Base-by-base conservation (phyloP, 2,888 invertebrate genomes). In the Drosophila silvestris region DNA sequence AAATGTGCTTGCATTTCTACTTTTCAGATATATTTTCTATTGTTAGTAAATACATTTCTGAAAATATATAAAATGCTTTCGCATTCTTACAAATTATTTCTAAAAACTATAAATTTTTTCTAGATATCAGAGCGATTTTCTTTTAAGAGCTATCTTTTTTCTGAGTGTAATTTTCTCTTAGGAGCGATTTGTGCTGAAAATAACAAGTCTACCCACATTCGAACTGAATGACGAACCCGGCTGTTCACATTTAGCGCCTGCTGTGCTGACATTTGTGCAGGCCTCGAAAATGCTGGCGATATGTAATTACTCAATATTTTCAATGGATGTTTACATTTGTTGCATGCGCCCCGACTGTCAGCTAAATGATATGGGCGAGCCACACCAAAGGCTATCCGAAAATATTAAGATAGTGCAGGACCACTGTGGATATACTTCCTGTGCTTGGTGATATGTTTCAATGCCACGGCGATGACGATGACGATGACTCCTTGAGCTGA, bases 401-500 rank as follows among this genome's bases (percentile, higher is more conserved):
- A 26, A 44, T 19, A 33, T 30, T n/a, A 35, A 54, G 57, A 64
- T 32, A 35, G 51, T 10, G 14, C 71, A 77, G 71, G 72, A 81
- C 63, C 39, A 61, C 41, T 59, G 50, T 62, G 30, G 5, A 28
- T 4, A 32, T 51, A 77, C 57, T 81, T 78, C 77, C 77, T 81
- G 66, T 63, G 33, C 10, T 28, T 44, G 16, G 60, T 67, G 78
- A 78, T 81, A 81, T 61, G 32, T 35, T 47, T 26, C 32, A 37
- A 51, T 37, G 58, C 37, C 41, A n/a, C 26, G 39, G 58, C 61
- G 77, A 77, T 81, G 77, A n/a, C 12, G 16, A 32, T 26, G 28
- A n/a, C n/a, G 44, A 77, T 66, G 71, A 81, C 65, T 81, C 62
- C 63, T 63, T 60, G 19, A 5, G 66, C 33, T 78, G 77, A 78